Conservation (phyloP, 2,797 vertebrate genomes). For the Gymnoscopelus braueri region DNA sequence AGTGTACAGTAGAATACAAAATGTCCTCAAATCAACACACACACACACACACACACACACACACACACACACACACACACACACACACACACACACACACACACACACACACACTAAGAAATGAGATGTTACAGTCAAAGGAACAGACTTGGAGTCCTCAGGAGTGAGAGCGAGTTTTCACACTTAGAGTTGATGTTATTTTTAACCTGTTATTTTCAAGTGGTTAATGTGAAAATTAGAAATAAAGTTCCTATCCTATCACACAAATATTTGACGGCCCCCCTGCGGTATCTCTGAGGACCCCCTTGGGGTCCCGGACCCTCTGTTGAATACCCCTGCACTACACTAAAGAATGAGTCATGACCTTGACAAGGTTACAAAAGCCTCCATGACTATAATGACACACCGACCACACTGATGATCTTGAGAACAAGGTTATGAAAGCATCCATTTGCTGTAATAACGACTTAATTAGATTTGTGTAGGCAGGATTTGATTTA, state of each 20-base stretch:
- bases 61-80: background rate
- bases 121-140: slow-evolving; percentile 1
- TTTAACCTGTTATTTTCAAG: background rate
- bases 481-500: too few species aligned
- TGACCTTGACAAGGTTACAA: too few species aligned
- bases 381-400: too few species aligned
- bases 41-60: slow-evolving; percentile 1
- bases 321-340: too few species aligned
- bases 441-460: too few species aligned
- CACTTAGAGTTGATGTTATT: background rate
- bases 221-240: too few species aligned
- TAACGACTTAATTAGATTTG: too few species aligned
- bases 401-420: background rate
- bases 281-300: too few species aligned
- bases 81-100: background rate
- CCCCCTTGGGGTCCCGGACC: too few species aligned
- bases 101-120: slow-evolving; percentile 1
- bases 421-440: background rate
- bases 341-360: too few species aligned
- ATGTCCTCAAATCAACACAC: slow-evolving; percentile 25
- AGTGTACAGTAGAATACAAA: background rate
- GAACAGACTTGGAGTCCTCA: slow-evolving; percentile 1
- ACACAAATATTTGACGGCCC: too few species aligned
- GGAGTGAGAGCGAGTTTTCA: slow-evolving; percentile 15
- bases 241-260: too few species aligned